Conservation (phyloP, 2,113 vertebrate species). For the Tyto alba region DNA sequence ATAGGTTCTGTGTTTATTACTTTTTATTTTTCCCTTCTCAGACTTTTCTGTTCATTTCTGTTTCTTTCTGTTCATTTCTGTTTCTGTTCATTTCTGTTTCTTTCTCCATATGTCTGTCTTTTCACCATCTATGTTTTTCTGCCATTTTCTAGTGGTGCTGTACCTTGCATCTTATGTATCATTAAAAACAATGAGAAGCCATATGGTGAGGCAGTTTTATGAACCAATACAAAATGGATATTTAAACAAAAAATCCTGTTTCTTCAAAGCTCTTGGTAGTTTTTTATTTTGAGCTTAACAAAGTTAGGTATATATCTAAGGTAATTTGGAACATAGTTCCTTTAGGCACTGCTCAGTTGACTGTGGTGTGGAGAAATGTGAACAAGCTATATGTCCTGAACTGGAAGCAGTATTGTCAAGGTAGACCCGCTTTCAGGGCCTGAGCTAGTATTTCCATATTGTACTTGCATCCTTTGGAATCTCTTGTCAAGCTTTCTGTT, state of each 20-base stretch:
- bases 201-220: background rate
- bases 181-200: conserved; percentile 1
- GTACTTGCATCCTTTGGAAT: background rate
- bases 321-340: background rate
- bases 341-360: background rate
- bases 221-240: background rate
- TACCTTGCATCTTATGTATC: background rate
- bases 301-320: background rate
- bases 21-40: background rate
- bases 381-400: background rate
- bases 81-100: background rate
- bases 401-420: background rate
- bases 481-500: background rate
- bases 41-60: background rate
- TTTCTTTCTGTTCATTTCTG: background rate
- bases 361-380: accelerated
- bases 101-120: background rate
- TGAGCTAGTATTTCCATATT: background rate
- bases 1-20: background rate
- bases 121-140: background rate
- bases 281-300: background rate
- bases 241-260: background rate
- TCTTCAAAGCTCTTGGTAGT: background rate
- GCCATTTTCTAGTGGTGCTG: background rate
- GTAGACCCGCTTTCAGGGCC: background rate